Conservation (phyloP, 2,797 vertebrate genomes). For the Sciaenops ocellatus region DNA sequence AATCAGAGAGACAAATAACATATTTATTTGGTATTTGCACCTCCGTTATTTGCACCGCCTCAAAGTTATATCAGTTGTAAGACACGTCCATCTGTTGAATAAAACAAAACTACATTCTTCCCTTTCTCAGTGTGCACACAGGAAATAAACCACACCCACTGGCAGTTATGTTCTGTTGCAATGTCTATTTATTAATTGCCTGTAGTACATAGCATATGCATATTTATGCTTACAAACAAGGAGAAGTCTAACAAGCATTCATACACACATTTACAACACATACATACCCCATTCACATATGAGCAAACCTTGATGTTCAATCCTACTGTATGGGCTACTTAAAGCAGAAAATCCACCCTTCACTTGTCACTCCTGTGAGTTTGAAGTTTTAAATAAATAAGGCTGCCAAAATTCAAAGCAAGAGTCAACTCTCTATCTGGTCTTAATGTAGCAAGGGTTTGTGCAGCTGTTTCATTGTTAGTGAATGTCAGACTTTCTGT, state of each 20-base stretch:
- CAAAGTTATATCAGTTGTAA: not conserved
- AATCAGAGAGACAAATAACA: not conserved
- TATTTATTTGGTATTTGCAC: not conserved
- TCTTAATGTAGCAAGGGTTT: slow-evolving; percentile 11
- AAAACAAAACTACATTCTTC: not conserved
- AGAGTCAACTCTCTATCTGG: not conserved
- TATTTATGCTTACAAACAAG: slow-evolving; percentile 75
- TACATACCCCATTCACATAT: slow-evolving; percentile 49
- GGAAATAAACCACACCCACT: slow-evolving; percentile 46
- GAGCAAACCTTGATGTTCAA: slow-evolving; percentile 49
- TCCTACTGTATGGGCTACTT: slow-evolving; percentile 32
- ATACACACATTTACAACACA: slow-evolving; percentile 64
- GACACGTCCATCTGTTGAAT: not conserved
- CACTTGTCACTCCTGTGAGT: slow-evolving; percentile 3
- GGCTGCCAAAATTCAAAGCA: slow-evolving; percentile 1
- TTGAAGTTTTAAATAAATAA: slow-evolving; percentile 34
- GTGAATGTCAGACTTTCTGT: not conserved
- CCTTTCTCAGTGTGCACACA: not conserved
- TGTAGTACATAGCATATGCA: slow-evolving; percentile 75
- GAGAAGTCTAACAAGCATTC: slow-evolving; percentile 61
- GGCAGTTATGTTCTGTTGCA: slow-evolving; percentile 47
- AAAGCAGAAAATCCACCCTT: slow-evolving; percentile 9
- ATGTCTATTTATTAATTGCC: slow-evolving; percentile 78
- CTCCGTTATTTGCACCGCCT: not conserved
- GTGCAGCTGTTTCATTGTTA: slow-evolving; percentile 33